phyloP scores from a whole-genome alignment of 2,888 invertebrate genomes.

The Hermaeophaga mercurialis region DNA sequence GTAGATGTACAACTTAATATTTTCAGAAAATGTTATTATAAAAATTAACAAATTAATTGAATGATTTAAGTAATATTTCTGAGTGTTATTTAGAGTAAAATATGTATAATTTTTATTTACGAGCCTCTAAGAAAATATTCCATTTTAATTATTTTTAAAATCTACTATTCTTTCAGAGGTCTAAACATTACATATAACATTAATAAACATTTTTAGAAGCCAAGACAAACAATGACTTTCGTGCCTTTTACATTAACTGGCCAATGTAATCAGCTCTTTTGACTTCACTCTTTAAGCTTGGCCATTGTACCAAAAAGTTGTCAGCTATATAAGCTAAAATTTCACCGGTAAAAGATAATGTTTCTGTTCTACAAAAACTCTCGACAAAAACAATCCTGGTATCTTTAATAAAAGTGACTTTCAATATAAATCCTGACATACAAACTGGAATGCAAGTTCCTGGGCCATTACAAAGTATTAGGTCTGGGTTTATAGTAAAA shows the following conservation, averaged over 20 bases:
- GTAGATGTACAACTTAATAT: no score
- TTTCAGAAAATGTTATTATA: no score
- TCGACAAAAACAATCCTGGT: slow-evolving; percentile 89
- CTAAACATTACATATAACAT: no score
- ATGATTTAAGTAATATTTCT: no score
- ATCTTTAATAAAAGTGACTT: slow-evolving; percentile 68
- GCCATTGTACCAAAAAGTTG: slow-evolving; percentile 93
- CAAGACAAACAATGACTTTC: no score
- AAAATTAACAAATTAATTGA: no score
- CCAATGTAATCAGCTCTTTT: slow-evolving; percentile 79
- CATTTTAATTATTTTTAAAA: no score
- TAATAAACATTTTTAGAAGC: no score
- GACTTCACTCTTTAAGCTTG: slow-evolving; percentile 69
- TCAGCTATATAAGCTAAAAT: slow-evolving; percentile 85
- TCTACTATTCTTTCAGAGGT: no score
- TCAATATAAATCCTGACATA: slow-evolving; percentile 74
- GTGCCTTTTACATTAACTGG: slow-evolving; percentile 69
- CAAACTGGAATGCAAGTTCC: slow-evolving; percentile 96
- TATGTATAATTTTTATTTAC: no score
- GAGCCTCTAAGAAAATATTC: no score
- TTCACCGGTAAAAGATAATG: slow-evolving; percentile 86
- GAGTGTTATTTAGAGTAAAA: no score
- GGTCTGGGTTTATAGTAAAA: slow-evolving; percentile 72
- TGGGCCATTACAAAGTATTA: slow-evolving; percentile 93
- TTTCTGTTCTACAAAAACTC: slow-evolving; percentile 91